Conservation (phyloP, 2,888 invertebrate species). For the Drosophila kuntzei region DNA sequence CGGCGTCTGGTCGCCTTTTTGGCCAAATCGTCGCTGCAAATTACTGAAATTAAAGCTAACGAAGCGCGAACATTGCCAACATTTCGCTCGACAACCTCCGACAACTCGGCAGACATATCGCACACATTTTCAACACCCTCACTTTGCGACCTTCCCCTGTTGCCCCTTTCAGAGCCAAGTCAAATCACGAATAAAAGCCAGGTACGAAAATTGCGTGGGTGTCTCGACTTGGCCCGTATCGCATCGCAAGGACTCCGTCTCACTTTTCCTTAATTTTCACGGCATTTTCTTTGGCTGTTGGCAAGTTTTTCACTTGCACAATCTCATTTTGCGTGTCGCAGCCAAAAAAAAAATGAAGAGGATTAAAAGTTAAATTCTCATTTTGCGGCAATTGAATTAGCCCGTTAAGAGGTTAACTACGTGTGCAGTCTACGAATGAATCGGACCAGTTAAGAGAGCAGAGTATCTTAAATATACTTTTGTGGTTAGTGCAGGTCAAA, state of each 20-base stretch:
- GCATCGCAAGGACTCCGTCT: conserved; percentile 20
- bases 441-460: conserved; percentile 20
- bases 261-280: conserved; percentile 50
- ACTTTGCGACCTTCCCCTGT: background rate
- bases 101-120: conserved; percentile 59
- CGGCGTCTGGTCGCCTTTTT: conserved; percentile 58
- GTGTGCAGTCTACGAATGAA: conserved; percentile 28
- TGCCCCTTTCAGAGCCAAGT: background rate
- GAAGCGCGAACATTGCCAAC: conserved; percentile 82
- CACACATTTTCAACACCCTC: conserved; percentile 35
- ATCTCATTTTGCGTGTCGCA: conserved; percentile 47
- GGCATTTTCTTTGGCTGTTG: conserved; percentile 50
- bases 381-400: conserved; percentile 77
- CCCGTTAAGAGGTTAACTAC: conserved; percentile 67
- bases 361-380: conserved; percentile 75
- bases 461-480: conserved; percentile 3
- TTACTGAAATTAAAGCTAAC: conserved; percentile 82
- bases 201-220: conserved; percentile 22
- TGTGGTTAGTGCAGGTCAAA: conserved; percentile 21
- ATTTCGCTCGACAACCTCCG: conserved; percentile 58
- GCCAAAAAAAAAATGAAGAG: conserved; percentile 26
- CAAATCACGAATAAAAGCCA: conserved; percentile 10
- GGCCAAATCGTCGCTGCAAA: conserved; percentile 74
- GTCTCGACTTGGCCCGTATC: background rate
- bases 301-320: conserved; percentile 47